Percentiles rank a stretch among this genome's conserved stretches.
Evolutionary conservation across 1,140 invertebrate species (phyloP).

Genomic region (Cataglyphis hispanica): DNA sequence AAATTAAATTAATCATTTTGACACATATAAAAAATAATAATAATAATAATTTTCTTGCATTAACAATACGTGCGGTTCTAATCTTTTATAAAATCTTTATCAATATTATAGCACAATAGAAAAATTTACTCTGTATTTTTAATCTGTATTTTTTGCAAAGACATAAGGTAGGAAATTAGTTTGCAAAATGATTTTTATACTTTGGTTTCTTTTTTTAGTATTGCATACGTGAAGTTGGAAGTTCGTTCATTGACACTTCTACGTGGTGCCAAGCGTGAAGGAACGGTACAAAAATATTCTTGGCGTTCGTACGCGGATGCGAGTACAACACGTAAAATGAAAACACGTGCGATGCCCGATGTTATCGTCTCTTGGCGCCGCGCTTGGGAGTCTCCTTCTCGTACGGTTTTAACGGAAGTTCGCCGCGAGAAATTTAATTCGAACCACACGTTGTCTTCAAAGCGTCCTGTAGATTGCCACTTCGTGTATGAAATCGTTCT

Average conservation of each 20-base stretch:
- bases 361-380: conserved; percentile 77
- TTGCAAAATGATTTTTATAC: not conserved
- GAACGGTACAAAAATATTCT: conserved; percentile 68
- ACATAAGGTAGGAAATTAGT: not conserved
- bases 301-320: conserved; percentile 50
- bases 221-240: not conserved
- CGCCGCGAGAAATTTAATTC: conserved; percentile 79
- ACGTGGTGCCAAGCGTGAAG: not conserved
- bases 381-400: conserved; percentile 70
- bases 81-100: not conserved
- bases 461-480: conserved; percentile 57
- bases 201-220: not conserved
- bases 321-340: conserved; percentile 79
- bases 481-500: conserved; percentile 58
- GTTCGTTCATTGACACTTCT: conserved; percentile 16
- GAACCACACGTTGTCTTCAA: conserved; percentile 74
- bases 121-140: not conserved
- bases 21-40: too few species aligned
- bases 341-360: conserved; percentile 83
- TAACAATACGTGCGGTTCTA: too few species aligned
- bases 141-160: not conserved
- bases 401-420: conserved; percentile 80
- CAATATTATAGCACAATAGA: not conserved
- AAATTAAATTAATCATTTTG: not conserved
- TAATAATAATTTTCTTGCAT: too few species aligned